These are phyloP conservation scores for Siderastrea radians DNA, from an alignment of 92 coral and sea anemone species.

Conservation along the genomic window DNA sequence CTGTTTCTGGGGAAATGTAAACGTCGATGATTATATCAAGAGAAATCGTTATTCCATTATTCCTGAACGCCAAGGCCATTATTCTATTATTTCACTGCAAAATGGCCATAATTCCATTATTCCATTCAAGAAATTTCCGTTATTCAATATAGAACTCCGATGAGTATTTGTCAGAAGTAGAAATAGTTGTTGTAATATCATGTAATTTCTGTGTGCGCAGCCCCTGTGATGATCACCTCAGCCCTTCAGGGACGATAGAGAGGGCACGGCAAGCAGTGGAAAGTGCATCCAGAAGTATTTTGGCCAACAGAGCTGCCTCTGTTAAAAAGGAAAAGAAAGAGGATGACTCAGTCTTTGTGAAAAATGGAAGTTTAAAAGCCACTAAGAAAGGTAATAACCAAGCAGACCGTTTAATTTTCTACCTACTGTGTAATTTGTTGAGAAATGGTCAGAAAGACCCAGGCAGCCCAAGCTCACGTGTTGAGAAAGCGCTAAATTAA, in stretches of 20 bases:
- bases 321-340: slow-evolving; percentile 3
- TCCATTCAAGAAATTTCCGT: too few species aligned
- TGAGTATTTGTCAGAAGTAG: background rate
- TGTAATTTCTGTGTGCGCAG: background rate
- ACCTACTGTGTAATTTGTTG: background rate
- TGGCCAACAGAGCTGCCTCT: slow-evolving; percentile 35
- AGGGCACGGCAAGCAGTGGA: slow-evolving; percentile 53
- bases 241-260: slow-evolving; percentile 89
- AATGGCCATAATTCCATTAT: background rate
- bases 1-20: too few species aligned
- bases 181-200: background rate
- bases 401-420: background rate
- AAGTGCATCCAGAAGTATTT: slow-evolving; percentile 78
- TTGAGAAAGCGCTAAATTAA: too few species aligned
- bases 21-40: background rate
- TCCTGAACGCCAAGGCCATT: too few species aligned
- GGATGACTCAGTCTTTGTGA: slow-evolving; percentile 29
- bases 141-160: too few species aligned
- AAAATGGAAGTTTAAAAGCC: slow-evolving; percentile 11
- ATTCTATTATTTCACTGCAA: background rate
- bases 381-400: slow-evolving; percentile 13
- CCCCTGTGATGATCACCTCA: slow-evolving; percentile 47
- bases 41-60: too few species aligned
- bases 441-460: too few species aligned
- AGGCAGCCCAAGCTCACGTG: too few species aligned